Evolutionary conservation across 2,888 invertebrate genomes (phyloP).

Genomic region (Margaritifera margaritifera): DNA sequence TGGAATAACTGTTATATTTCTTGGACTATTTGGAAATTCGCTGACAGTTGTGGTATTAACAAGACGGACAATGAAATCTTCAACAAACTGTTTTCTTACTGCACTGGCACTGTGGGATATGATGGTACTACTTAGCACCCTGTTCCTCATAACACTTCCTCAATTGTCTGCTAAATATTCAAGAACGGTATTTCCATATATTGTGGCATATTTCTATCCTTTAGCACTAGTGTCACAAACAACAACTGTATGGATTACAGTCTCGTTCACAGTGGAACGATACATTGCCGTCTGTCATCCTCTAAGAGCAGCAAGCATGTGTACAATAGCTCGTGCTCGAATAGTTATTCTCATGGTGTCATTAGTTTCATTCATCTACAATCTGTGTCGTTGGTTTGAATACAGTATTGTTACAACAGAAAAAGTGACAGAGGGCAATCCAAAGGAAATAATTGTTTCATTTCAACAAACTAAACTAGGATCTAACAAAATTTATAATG

Average conservation of each 20-base stretch:
- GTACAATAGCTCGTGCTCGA: conserved; percentile 90
- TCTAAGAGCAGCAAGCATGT: conserved; percentile 88
- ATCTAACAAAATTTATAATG: conserved; percentile 81
- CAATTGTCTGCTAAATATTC: conserved; percentile 53
- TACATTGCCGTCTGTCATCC: conserved; percentile 89
- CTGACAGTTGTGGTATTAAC: conserved; percentile 77
- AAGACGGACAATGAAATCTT: conserved; percentile 81
- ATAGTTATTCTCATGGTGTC: conserved; percentile 88
- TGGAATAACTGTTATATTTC: conserved; percentile 71
- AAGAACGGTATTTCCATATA: conserved; percentile 54
- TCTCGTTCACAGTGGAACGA: conserved; percentile 84
- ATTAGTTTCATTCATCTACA: conserved; percentile 87
- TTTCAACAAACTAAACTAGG: conserved; percentile 80
- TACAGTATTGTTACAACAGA: conserved; percentile 61
- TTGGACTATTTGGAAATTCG: conserved; percentile 82
- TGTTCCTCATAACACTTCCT: conserved; percentile 63
- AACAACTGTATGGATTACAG: conserved; percentile 90
- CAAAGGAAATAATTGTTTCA: conserved; percentile 29
- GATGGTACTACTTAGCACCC: conserved; percentile 64
- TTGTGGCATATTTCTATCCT: conserved; percentile 76
- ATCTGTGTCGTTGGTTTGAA: conserved; percentile 81
- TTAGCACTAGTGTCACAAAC: conserved; percentile 91
- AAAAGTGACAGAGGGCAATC: conserved; percentile 14
- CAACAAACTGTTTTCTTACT: conserved; percentile 78
- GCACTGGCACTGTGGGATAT: conserved; percentile 71